Evolutionary conservation across 92 coral and sea anemone genomes (phyloP).

Genomic region (Virgularia gustaviana): DNA sequence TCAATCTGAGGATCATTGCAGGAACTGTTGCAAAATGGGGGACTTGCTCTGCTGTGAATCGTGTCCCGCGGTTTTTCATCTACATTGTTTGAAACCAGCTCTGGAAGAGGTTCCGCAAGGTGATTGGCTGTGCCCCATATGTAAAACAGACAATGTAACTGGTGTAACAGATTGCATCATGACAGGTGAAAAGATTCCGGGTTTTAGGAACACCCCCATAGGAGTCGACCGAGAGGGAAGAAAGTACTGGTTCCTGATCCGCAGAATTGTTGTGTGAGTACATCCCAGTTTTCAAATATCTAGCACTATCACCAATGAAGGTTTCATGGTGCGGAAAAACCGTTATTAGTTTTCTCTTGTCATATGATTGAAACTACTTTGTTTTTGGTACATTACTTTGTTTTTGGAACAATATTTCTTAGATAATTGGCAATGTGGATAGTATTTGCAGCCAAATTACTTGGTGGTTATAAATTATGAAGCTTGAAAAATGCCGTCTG

Average conservation of each 20-base stretch:
- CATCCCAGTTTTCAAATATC: no score
- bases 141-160: slow-evolving; percentile 78
- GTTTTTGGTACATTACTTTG: not conserved
- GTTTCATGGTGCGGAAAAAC: not conserved
- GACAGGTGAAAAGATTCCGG: slow-evolving; percentile 77
- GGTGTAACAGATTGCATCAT: slow-evolving; percentile 89
- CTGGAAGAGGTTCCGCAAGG: slow-evolving; percentile 96
- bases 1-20: slow-evolving; percentile 96
- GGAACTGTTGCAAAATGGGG: slow-evolving; percentile 94
- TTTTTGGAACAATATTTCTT: not conserved
- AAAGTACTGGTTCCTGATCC: slow-evolving; percentile 90
- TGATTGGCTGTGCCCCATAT: slow-evolving; percentile 99
- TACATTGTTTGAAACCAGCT: slow-evolving; percentile 96
- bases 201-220: slow-evolving; percentile 87
- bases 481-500: no score
- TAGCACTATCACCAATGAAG: not conserved
- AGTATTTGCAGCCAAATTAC: no score
- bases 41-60: slow-evolving; percentile 95
- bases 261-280: slow-evolving; percentile 98
- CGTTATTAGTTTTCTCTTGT: not conserved
- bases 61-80: slow-evolving; percentile 96
- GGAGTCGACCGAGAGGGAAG: slow-evolving; percentile 92
- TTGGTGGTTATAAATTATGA: no score
- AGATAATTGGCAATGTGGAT: no score
- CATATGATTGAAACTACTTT: not conserved